These are phyloP conservation scores for Oryzias curvinotus DNA, from an alignment of 2,113 vertebrate genomes.

Conservation along the genomic window DNA sequence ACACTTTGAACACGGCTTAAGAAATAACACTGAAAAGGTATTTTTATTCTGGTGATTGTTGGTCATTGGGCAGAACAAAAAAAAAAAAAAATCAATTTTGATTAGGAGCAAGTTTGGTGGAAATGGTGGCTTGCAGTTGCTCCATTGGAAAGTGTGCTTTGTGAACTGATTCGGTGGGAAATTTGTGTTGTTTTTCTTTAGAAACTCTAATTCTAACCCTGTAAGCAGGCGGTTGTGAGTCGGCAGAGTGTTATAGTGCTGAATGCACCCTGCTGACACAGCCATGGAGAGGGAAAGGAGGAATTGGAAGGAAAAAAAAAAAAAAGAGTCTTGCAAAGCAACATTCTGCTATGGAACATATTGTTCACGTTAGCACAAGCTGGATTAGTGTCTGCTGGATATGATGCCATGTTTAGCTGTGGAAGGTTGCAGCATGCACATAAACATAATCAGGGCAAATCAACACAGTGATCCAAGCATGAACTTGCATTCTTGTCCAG, in stretches of 20 bases:
- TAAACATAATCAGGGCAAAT: conserved; percentile 14
- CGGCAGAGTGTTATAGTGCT: conserved; percentile 7
- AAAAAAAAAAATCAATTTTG: conserved; percentile 40
- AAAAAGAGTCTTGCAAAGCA: conserved; percentile 34
- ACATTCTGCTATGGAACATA: conserved; percentile 13
- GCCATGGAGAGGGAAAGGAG: conserved; percentile 11
- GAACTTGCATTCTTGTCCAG: conserved; percentile 11
- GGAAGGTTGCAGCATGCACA: conserved; percentile 2
- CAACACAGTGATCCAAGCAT: conserved; percentile 9
- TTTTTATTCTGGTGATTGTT: conserved; percentile 10
- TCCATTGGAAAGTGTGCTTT: conserved; percentile 33
- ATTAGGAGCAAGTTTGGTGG: conserved; percentile 27
- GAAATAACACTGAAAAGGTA: not conserved
- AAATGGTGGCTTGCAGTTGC: conserved; percentile 35
- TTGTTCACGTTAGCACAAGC: conserved; percentile 26
- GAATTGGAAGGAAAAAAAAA: conserved; percentile 17
- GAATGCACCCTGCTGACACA: conserved; percentile 25
- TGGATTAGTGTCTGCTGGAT: conserved; percentile 16
- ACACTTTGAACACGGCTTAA: conserved; percentile 6
- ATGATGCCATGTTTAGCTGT: not conserved
- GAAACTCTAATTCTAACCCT: conserved; percentile 15
- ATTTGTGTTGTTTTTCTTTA: conserved; percentile 10
- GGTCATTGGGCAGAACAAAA: not conserved
- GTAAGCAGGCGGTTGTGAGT: conserved; percentile 4
- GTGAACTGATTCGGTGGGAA: conserved; percentile 17